Conservation (phyloP, 2,797 vertebrate genomes). For the Simalia tracyae region DNA sequence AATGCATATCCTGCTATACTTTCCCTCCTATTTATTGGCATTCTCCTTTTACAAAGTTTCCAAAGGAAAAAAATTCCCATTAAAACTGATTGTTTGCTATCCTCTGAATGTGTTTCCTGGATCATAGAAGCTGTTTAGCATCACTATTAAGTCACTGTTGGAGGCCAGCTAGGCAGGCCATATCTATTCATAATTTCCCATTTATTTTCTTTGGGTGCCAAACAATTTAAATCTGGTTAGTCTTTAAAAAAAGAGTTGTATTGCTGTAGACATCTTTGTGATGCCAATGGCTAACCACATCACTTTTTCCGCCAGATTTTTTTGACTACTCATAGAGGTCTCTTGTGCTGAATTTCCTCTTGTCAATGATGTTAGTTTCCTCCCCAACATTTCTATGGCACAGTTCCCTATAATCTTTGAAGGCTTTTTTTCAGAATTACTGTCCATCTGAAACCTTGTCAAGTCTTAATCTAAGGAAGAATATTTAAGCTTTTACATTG, state of each 20-base stretch:
- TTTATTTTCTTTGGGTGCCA: constrained; percentile 9
- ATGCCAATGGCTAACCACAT: not conserved
- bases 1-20: not conserved
- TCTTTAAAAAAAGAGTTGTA: not conserved
- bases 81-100: not conserved
- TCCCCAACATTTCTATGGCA: constrained; percentile 30
- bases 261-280: not conserved
- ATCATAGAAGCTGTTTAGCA: not conserved
- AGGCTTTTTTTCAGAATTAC: constrained; percentile 64
- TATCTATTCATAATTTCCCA: constrained; percentile 21
- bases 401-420: constrained; percentile 43
- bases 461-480: constrained; percentile 61
- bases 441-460: constrained; percentile 56
- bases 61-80: not conserved
- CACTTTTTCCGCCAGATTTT: rapidly evolving
- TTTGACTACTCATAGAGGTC: not conserved
- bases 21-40: not conserved
- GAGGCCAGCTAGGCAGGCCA: not conserved
- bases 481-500: constrained; percentile 70
- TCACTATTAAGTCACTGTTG: not conserved
- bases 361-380: not conserved
- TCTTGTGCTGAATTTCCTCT: not conserved
- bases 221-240: not conserved
- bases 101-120: not conserved
- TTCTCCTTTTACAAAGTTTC: not conserved